Base-by-base conservation (phyloP, 2,113 vertebrate genomes). In the Acanthisitta chloris region DNA sequence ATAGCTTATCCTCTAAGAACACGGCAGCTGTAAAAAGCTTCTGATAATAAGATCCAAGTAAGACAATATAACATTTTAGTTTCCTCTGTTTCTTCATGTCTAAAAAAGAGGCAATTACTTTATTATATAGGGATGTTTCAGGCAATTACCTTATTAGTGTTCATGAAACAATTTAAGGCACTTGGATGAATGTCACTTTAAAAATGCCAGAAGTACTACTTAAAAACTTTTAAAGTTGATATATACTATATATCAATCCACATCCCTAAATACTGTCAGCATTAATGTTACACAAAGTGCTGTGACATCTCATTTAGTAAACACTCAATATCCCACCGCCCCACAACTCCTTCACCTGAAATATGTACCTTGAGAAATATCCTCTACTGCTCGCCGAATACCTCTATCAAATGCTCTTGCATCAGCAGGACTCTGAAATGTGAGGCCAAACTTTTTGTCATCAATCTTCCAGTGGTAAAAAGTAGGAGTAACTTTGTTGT, bases 381-480 rank as follows among this genome's bases (percentile, higher is more conserved):
- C 99, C 97, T 99, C 99, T 89, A 99, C 98, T 69, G 99, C 99
- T 97, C 99, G 98, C 52, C 99, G 99, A 96, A 99, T 99, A 42
- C 99, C 99, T 96, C 99, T 98, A 95, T 99, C 99, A 83, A 99
- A 99, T n/a, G 99, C 99, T 93, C 99, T 98, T 81, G 99, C 99
- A 88, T 99, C 99, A 57, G 99, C 99, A 46, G 99, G 99, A 98
- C 99, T 99, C 97, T 99, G 99, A 98, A 99, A 99, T n/a, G 99
- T 99, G 97, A 99, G 98, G 94, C 99, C 99, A 90, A 99, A 99
- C 98, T 99, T 99, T 96, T 99, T 99, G 96, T 99, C 98, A 95
- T 99, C 99, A 96, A 99, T 99, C 98, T 99, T 99, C 99, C 99
- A 99, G 98, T 99, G 99, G 98, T 99, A 99, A 98, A 99, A 99